These are phyloP conservation scores for Zoanthus sociatus DNA, from an alignment of 92 coral and sea anemone species.

Conservation along the genomic window DNA sequence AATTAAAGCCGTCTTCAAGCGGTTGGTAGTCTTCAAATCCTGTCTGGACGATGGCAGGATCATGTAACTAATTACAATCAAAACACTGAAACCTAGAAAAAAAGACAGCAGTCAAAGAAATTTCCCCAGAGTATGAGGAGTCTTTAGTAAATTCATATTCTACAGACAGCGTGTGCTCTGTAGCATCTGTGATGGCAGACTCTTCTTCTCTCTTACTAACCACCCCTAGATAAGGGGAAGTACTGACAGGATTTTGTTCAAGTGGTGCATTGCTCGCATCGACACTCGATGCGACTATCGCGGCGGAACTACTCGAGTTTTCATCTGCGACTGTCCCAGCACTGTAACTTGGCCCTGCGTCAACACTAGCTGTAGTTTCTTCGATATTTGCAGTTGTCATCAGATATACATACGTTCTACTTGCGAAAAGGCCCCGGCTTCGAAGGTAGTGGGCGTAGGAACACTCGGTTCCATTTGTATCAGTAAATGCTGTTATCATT, in stretches of 20 bases:
- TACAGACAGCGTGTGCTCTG: not conserved
- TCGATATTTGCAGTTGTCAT: not conserved
- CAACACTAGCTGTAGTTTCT: not conserved
- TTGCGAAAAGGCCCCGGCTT: not conserved
- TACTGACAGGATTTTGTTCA: not conserved
- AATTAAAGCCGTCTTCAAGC: not conserved
- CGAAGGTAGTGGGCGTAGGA: not conserved
- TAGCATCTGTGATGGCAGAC: not conserved
- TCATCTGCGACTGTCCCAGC: not conserved
- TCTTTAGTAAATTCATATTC: not conserved
- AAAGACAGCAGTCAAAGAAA: not conserved
- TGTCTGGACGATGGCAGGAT: not conserved
- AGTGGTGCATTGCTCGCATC: not conserved
- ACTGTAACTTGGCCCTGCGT: not conserved
- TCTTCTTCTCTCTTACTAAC: not conserved
- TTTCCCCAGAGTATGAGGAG: constrained; percentile 3
- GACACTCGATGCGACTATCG: not conserved
- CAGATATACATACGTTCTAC: constrained; percentile 1
- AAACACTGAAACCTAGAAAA: not conserved
- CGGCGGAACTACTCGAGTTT: not conserved
- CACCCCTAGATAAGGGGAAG: not conserved
- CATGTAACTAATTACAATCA: not conserved
- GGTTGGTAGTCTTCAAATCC: not conserved
- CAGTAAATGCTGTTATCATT: not conserved
- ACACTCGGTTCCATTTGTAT: not conserved